Evolutionary conservation across 2,888 invertebrate species (phyloP), one percentile per base, ranked within the genome.

Genomic region (Cosmopolites sordidus): DNA sequence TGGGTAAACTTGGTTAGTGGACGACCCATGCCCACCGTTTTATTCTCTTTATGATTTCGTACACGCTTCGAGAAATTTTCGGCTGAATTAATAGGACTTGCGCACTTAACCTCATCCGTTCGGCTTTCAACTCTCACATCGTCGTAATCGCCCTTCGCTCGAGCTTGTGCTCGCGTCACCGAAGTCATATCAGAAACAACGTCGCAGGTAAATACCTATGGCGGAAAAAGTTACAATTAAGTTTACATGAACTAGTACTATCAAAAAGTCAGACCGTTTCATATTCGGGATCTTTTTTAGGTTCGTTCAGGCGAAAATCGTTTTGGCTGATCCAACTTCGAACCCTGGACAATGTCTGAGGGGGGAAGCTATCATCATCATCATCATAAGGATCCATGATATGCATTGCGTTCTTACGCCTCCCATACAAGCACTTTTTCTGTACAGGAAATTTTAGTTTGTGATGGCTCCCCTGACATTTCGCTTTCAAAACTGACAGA

Each of bases 241-340:
- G 17, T 14, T 41, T 22, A 16, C 15, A 9, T 22, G 8, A 11
- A 9, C n/a, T 43, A 14, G 14, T 17, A 8, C 14, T n/a, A 16
- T n/a, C 12, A 33, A 6, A 5, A n/a, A 33, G n/a, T 33, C 62
- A 42, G 43, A 65, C 64, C 12, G 64, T 63, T 37, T 65, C 64
- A 17, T 57, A 57, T 37, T 62, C 60, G 12, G 51, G 54, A 43
- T 59, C 53, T 15, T 54, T 46, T 50, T 58, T 61, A 43, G 48
- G 53, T 27, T 65, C 63, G 5, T 52, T 48, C 29, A 43, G 56
- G 9, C 64, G 58, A 56, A 73, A 73, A 62, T 73, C 69, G 43
- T 70, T 69, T 9, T 63, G 58, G 51, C 64, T 69, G 17, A 73
- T 68, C 73, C 73, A 73, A 38, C 69, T 66, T 1, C 68, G 65